Evolutionary conservation across 1,140 invertebrate genomes (phyloP), one percentile per base, ranked within the genome.

Genomic region (Oreohelix idahoensis): DNA sequence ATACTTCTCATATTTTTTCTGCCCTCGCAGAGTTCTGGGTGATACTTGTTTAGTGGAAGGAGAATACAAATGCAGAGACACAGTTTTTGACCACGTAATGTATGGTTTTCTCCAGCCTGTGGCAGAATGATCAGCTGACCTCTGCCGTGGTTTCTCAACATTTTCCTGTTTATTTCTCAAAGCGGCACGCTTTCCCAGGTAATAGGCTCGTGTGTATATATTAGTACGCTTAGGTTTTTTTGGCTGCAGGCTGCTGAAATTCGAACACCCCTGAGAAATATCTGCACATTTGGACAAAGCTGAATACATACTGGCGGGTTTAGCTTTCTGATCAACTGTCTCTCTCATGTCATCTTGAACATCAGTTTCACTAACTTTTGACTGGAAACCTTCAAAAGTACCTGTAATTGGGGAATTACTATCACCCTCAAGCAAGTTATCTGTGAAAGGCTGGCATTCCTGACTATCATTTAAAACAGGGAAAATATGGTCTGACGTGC

Each of bases 41-140:
- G 29, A 66, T 17, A 66, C 5, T 2, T 5, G 51, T 32, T 66
- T 66, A 11, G n/a, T 66, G 11, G 17, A 32, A 1, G 74, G 74
- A 20, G 74, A 49, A 49, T 51, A 76, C 26, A 51, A 35, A 13
- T 29, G 39, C 45, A 49, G 32, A 51, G 74, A 76, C 1, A 76
- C 39, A 17, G 74, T 45, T 49, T 51, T 76, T 2, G 39, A 49
- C 74, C 74, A 76, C 2, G 45, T 51, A 13, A 51, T 45, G 29
- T 76, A 20, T 1, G 74, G 8, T 76, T 76, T 76, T 35, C 53
- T 76, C 74, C 74, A 76, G 23, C 49, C 11, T 49, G 74, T 53
- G 11, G 5, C 2, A 5, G 74, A 39, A 8, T 5, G 36, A 42
- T 26, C 39, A 1, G 4, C 36, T 26, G 71, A 17, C 11, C 2